Base-by-base conservation (phyloP, 1,140 invertebrate genomes). In the Anastrepha obliqua region DNA sequence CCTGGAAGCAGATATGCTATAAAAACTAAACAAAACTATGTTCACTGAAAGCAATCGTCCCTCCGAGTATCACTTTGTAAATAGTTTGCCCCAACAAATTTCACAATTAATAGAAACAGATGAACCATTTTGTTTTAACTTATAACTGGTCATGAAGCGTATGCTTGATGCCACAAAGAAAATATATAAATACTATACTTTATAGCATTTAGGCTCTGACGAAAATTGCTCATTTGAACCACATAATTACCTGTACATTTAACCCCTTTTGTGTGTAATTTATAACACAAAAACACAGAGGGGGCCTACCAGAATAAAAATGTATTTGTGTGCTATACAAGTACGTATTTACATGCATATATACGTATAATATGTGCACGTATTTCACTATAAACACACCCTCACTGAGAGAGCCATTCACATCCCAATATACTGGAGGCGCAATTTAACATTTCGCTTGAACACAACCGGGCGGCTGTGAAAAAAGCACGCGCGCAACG, bases 231-330 rank as follows among this genome's bases (percentile, higher is more conserved):
- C 85, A 86, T 88, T 88, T 92, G 91, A 92, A 92, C 90, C 91
- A 90, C 90, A 92, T 92, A 92, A 92, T 92, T 92, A 92, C 91
- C 90, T 90, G 89, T 90, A 92, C 92, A 92, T 92, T 92, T 92
- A 92, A 92, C 90, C 91, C 89, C 64, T 86, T 88, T 86, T 86
- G 87, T 81, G 65, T 11, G 51, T 15, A 81, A 20, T 86, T 86
- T 58, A 42, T 86, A 86, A 20, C 8, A 60, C 58, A 86, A 58
- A 60, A 6, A 39, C 65, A 11, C 7, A 20, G 65, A 42, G 65
- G 65, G 65, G 65, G 39, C 51, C 39, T 81, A 51, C 51, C n/a
- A 17, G 8, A 51, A 81, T 81, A 81, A 47, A 47, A n/a, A 81
- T 58, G 74, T 81, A 58, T 81, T 7, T 67, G 65, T 44, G 13